These are phyloP conservation scores for Lomographa bimaculata DNA, from an alignment of 2,888 invertebrate genomes.

Conservation along the genomic window DNA sequence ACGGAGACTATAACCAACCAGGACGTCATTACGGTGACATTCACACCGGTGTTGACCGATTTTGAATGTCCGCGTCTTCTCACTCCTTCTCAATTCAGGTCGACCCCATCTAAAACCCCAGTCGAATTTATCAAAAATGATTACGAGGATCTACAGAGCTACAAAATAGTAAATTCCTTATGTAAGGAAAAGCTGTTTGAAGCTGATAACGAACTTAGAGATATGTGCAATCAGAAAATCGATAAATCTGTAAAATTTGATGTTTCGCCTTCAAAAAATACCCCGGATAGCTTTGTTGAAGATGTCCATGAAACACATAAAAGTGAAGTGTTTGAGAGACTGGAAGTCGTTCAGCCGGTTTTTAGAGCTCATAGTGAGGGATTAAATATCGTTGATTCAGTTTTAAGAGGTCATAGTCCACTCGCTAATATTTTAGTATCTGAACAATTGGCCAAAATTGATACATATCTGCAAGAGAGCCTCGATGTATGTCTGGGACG, in stretches of 20 bases:
- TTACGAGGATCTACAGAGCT: conserved; percentile 72
- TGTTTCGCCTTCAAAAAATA: conserved; percentile 14
- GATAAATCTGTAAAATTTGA: conserved; percentile 33
- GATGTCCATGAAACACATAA: conserved; percentile 8
- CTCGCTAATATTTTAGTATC: conserved; percentile 62
- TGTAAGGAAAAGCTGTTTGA: conserved; percentile 59
- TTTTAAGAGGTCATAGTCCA: conserved; percentile 56
- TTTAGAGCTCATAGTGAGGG: conserved; percentile 9
- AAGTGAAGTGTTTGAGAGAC: conserved; percentile 15
- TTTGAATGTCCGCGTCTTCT: conserved; percentile 45
- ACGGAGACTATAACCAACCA: conserved; percentile 76
- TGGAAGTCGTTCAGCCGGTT: conserved; percentile 11
- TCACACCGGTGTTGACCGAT: conserved; percentile 68
- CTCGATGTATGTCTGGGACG: conserved; percentile 59
- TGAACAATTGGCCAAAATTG: conserved; percentile 72
- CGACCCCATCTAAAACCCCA: conserved; percentile 37
- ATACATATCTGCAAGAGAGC: conserved; percentile 72
- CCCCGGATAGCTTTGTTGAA: conserved; percentile 8
- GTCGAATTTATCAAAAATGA: conserved; percentile 62
- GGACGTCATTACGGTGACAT: conserved; percentile 72
- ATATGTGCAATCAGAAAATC: conserved; percentile 11
- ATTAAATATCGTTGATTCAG: conserved; percentile 30
- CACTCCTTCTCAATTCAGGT: conserved; percentile 20
- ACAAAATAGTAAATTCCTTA: conserved; percentile 74
- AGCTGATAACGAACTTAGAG: conserved; percentile 28